These are phyloP conservation scores for Thamnaconus septentrionalis DNA, from an alignment of 2,113 vertebrate genomes.

Conservation along the genomic window DNA sequence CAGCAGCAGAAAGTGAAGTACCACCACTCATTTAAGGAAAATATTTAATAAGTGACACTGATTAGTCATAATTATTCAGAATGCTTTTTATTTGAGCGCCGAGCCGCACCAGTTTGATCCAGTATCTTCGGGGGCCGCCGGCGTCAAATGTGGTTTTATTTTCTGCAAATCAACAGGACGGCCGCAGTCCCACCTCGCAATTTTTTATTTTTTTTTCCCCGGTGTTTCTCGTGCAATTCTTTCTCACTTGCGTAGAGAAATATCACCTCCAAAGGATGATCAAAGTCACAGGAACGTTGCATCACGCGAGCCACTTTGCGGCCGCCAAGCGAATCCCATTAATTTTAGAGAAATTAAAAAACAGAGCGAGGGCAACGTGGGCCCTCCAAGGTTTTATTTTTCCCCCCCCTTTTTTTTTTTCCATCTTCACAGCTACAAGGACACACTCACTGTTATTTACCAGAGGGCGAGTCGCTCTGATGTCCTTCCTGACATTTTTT, in stretches of 20 bases:
- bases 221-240: background rate
- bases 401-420: conserved; percentile 23
- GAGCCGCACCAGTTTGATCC: too few species aligned
- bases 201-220: too few species aligned
- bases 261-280: conserved; percentile 25
- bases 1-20: background rate
- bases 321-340: conserved; percentile 32
- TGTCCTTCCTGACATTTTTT: conserved; percentile 2
- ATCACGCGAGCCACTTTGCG: conserved; percentile 30
- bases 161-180: too few species aligned
- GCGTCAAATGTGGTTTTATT: too few species aligned
- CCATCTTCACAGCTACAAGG: conserved; percentile 37
- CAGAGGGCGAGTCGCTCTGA: conserved; percentile 11
- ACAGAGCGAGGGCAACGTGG: conserved; percentile 23
- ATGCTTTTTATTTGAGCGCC: too few species aligned
- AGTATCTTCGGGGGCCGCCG: too few species aligned
- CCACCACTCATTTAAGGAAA: conserved; percentile 29
- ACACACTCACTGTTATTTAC: conserved; percentile 13
- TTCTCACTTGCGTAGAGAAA: conserved; percentile 4
- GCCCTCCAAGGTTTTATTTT: conserved; percentile 29
- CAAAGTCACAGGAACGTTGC: conserved; percentile 30
- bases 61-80: background rate
- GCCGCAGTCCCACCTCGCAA: too few species aligned
- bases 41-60: conserved; percentile 16
- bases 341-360: conserved; percentile 34